Percentiles rank a stretch among this genome's conserved stretches.
These are phyloP conservation scores for Drosophila algonquin DNA, from an alignment of 2,888 invertebrate species.

Conservation along the genomic window DNA sequence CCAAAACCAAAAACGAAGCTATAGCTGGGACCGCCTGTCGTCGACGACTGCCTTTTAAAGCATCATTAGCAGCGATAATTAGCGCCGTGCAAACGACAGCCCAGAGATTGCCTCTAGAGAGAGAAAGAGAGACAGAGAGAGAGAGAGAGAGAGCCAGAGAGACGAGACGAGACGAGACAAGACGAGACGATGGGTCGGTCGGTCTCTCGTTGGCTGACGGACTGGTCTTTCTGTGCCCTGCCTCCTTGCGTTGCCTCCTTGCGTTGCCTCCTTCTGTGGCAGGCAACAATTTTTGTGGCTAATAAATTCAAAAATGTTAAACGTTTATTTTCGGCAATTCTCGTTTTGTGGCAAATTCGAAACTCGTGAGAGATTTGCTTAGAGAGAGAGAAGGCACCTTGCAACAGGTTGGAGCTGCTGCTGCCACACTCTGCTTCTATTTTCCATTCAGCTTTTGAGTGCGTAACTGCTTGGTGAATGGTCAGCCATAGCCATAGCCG, in stretches of 20 bases:
- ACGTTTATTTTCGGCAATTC: slow-evolving; percentile 59
- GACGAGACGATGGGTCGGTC: not conserved
- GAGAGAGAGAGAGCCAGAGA: slow-evolving; percentile 12
- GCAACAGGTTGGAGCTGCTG: slow-evolving; percentile 11
- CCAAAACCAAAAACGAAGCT: slow-evolving; percentile 10
- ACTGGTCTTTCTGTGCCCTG: not conserved
- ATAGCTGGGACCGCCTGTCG: slow-evolving; percentile 67
- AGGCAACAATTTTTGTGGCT: slow-evolving; percentile 62
- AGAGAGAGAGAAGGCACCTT: slow-evolving; percentile 33
- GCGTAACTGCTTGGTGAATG: slow-evolving; percentile 47
- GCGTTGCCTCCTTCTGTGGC: slow-evolving; percentile 6
- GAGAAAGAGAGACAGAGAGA: slow-evolving; percentile 5
- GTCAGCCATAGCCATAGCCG: slow-evolving; percentile 16
- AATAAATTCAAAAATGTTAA: slow-evolving; percentile 79
- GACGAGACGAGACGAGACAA: slow-evolving; percentile 16
- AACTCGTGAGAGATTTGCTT: slow-evolving; percentile 79
- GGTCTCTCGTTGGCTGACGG: not conserved
- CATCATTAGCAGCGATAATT: slow-evolving; percentile 81
- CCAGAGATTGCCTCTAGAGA: slow-evolving; percentile 64
- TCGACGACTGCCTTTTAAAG: slow-evolving; percentile 80
- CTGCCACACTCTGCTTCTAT: slow-evolving; percentile 26
- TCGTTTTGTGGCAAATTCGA: slow-evolving; percentile 68
- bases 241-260: not conserved
- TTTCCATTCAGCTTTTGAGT: slow-evolving; percentile 41
- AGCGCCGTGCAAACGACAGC: slow-evolving; percentile 76